Base-by-base conservation (phyloP, 1,140 invertebrate species). In the Hestina assimilis region DNA sequence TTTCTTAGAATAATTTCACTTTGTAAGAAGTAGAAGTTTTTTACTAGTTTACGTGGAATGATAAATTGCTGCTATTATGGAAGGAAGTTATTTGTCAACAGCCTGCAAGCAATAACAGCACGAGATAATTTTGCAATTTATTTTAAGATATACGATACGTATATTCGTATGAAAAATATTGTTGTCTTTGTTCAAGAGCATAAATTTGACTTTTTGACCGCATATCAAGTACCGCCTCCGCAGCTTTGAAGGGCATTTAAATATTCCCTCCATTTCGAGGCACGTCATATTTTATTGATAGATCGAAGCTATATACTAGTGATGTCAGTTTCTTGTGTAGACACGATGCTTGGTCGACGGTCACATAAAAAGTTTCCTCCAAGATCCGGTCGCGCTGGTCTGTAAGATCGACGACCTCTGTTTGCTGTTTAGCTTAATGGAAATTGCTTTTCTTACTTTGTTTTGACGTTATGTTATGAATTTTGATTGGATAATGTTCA, bases 291-390 rank as follows among this genome's bases (percentile, higher is more conserved):
- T 48, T 42, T 48, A 45, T 47, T 58, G 60, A 66, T 62, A 66
- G 53, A 63, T 66, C 58, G 38, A 52, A 26, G 40, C 41, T 56
- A 43, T 35, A 43, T 57, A 57, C 56, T 46, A 60, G 61, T 51
- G 67, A 64, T 61, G 65, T 69, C 59, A 63, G 60, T 71, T 70
- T 76, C 70, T 84, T 82, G 72, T 65, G 80, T 81, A 83, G 83
- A 86, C 76, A 83, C 71, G 78, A 75, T 70, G 71, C 66, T 71
- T 55, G 59, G 72, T 65, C 66, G 67, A 59, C 72, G 79, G 74
- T 72, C 75, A 78, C 70, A 83, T 79, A 83, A 86, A 86, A 86
- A 81, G 73, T 77, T 79, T 72, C 79, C 72, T 80, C 75, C 52
- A 54, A 75, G 79, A 83, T 77, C 83, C 81, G 81, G 83, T 87